Conservation (phyloP, 2,888 invertebrate species). For the Apeira syringaria region DNA sequence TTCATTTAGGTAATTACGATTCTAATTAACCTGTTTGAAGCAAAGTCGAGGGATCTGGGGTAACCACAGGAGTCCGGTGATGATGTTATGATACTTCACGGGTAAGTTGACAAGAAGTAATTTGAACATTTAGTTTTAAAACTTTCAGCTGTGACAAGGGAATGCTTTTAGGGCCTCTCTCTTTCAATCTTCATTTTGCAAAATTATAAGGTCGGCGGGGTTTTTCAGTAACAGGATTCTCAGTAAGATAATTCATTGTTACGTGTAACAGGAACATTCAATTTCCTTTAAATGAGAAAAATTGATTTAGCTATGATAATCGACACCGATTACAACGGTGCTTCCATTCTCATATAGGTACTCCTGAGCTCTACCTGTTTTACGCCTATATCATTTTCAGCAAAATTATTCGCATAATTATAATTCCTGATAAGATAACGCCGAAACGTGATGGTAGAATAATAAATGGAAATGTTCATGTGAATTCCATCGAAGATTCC, state of each 20-base stretch:
- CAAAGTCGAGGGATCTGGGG: background rate
- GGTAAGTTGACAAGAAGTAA: slow-evolving; percentile 20
- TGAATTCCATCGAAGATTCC: slow-evolving; percentile 7
- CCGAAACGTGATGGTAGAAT: no score
- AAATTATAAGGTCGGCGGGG: slow-evolving; percentile 38
- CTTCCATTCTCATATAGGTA: no score
- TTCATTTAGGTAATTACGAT: slow-evolving; percentile 16
- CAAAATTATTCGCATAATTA: no score
- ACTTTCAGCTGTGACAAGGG: slow-evolving; percentile 38
- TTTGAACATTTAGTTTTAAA: slow-evolving; percentile 22
- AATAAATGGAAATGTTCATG: no score
- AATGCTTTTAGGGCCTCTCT: slow-evolving; percentile 55
- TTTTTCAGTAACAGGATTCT: slow-evolving; percentile 38
- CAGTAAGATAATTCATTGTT: slow-evolving; percentile 30
- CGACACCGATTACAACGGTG: no score
- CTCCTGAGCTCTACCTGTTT: no score
- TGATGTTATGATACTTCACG: slow-evolving; percentile 2
- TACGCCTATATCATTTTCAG: no score
- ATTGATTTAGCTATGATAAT: no score
- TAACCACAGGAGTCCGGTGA: slow-evolving; percentile 1
- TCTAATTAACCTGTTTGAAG: slow-evolving; percentile 14
- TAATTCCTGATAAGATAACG: no score
- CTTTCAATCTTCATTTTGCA: slow-evolving; percentile 43
- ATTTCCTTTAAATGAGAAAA: no score
- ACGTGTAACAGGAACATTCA: background rate